Evolutionary conservation across 2,888 invertebrate genomes (phyloP).

Genomic region (Nezara viridula): DNA sequence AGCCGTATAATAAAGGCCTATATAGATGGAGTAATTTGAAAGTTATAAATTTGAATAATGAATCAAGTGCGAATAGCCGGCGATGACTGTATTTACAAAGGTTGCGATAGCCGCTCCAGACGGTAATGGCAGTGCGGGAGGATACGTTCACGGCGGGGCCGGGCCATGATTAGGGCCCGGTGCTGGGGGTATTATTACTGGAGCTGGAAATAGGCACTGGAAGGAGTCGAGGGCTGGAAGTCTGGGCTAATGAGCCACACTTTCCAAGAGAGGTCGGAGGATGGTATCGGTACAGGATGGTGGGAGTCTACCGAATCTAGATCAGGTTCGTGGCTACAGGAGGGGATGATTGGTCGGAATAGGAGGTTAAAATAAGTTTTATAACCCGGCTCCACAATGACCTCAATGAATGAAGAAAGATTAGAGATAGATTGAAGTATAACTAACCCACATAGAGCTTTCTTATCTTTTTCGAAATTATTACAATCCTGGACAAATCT

Average conservation of each 20-base stretch:
- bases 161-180: background rate
- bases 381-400: too few species aligned
- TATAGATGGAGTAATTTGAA: constrained; percentile 27
- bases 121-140: constrained; percentile 17
- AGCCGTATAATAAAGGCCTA: background rate
- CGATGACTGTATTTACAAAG: constrained; percentile 41
- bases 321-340: background rate
- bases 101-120: background rate
- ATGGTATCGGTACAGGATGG: background rate
- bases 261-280: background rate
- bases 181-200: constrained; percentile 34
- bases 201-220: constrained; percentile 17
- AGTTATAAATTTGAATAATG: constrained; percentile 37
- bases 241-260: constrained; percentile 22
- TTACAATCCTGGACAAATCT: too few species aligned
- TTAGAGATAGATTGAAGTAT: too few species aligned
- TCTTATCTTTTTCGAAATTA: too few species aligned
- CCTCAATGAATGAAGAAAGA: too few species aligned
- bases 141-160: background rate
- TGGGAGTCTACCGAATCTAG: background rate
- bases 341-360: background rate
- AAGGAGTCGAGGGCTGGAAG: background rate
- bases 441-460: too few species aligned
- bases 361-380: too few species aligned
- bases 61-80: constrained; percentile 37